Conservation (phyloP, 2,797 vertebrate species). For the Tapera naevia region DNA sequence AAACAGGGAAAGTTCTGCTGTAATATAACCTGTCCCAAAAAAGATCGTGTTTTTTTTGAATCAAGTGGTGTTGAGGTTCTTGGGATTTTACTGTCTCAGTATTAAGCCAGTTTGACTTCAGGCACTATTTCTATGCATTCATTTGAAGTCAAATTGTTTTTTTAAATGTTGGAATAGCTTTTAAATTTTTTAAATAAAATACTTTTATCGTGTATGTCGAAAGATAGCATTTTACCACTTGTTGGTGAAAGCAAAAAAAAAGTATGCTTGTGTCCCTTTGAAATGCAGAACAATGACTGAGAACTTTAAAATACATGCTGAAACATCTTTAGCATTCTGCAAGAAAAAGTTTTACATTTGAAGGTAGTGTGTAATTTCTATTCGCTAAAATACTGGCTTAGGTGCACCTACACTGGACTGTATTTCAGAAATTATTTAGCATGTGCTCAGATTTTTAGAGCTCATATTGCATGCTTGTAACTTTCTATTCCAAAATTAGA, state of each 20-base stretch:
- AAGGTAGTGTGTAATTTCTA: not conserved
- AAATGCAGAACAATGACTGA: not conserved
- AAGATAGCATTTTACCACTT: not conserved
- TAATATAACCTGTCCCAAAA: not conserved
- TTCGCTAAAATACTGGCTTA: not conserved
- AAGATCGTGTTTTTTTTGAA: not conserved
- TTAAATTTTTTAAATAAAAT: not conserved
- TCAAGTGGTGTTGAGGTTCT: not conserved
- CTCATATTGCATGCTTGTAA: not conserved
- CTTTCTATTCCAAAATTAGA: conserved; percentile 50
- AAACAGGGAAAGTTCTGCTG: not conserved
- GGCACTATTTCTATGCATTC: not conserved
- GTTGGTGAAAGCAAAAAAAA: not conserved
- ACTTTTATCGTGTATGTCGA: not conserved
- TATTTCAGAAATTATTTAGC: not conserved
- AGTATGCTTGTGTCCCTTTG: not conserved
- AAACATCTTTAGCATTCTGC: not conserved
- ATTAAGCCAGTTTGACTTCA: not conserved
- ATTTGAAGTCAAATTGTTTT: not conserved
- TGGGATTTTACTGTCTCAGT: not conserved
- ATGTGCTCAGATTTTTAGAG: not conserved
- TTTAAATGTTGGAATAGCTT: not conserved
- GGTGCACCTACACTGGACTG: not conserved
- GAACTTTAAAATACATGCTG: not conserved
- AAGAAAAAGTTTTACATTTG: not conserved